Percentiles rank a stretch among this genome's conserved stretches.
Conservation (phyloP, 2,113 vertebrate species). For the Crotophaga sulcirostris region DNA sequence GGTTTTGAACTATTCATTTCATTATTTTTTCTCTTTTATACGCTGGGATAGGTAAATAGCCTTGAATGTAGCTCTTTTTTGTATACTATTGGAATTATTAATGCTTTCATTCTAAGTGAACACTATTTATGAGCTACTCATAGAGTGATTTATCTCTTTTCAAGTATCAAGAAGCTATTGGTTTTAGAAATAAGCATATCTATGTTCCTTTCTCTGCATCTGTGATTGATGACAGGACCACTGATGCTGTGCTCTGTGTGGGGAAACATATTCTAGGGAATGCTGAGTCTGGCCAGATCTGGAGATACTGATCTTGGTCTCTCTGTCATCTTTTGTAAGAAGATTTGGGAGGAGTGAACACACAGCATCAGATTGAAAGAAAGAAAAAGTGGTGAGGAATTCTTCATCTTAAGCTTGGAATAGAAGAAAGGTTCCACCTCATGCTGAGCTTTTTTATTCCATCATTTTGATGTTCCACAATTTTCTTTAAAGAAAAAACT, state of each 20-base stretch:
- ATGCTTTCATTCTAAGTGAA: slow-evolving; percentile 6
- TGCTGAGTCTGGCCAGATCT: slow-evolving; percentile 30
- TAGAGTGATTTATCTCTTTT: slow-evolving; percentile 39
- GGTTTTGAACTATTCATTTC: neutral
- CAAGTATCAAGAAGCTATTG: slow-evolving; percentile 32
- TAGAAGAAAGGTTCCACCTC: neutral
- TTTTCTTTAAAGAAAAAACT: neutral
- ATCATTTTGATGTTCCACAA: neutral
- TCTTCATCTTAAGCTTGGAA: neutral
- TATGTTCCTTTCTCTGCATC: slow-evolving; percentile 1
- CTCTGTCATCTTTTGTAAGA: slow-evolving; percentile 8
- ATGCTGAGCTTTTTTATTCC: neutral
- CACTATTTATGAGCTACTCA: neutral
- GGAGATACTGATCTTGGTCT: slow-evolving; percentile 30
- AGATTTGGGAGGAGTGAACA: neutral
- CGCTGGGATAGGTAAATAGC: neutral
- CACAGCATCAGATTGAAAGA: slow-evolving; percentile 1
- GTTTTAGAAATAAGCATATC: slow-evolving; percentile 16
- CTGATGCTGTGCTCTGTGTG: neutral
- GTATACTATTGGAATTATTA: neutral
- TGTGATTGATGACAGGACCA: slow-evolving; percentile 13
- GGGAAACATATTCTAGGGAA: slow-evolving; percentile 25
- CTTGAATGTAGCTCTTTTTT: neutral
- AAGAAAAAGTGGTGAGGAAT: slow-evolving; percentile 1
- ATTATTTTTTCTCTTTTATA: neutral